phyloP scores from a whole-genome alignment of 2,797 vertebrate genomes.

The Sebastes dallii region DNA sequence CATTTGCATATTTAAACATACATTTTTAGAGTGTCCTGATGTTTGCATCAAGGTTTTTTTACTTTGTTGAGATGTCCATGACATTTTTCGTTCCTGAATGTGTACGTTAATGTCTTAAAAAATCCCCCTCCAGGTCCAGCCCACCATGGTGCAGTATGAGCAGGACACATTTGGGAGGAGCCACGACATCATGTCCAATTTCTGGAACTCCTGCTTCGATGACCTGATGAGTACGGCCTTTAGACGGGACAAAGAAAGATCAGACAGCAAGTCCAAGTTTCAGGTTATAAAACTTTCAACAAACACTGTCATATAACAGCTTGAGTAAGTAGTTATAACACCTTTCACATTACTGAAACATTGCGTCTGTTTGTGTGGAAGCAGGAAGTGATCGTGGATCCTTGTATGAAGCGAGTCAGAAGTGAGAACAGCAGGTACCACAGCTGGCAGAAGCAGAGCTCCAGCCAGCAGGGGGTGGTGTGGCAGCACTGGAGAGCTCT shows the following conservation, averaged over 20 bases:
- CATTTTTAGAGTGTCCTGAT: not conserved
- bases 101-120: not conserved
- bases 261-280: conserved; percentile 86
- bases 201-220: conserved; percentile 98
- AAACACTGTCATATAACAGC: not conserved
- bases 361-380: conserved; percentile 12
- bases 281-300: conserved; percentile 79
- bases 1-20: too few relatives aligned
- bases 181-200: conserved; percentile 97
- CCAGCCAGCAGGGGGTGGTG: conserved; percentile 86
- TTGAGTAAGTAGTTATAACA: not conserved
- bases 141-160: conserved; percentile 93
- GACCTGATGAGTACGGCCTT: conserved; percentile 92
- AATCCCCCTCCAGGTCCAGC: conserved; percentile 85
- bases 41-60: not conserved
- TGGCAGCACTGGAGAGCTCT: conserved; percentile 91
- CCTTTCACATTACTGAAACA: not conserved
- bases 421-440: conserved; percentile 86
- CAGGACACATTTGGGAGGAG: conserved; percentile 93
- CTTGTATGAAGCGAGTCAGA: conserved; percentile 80
- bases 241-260: conserved; percentile 84
- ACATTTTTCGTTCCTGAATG: not conserved
- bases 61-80: not conserved
- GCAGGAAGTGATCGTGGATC: conserved; percentile 90
- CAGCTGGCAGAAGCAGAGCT: conserved; percentile 85